Percentiles rank a stretch among this genome's conserved stretches.
Evolutionary conservation across 2,113 vertebrate genomes (phyloP).

Genomic region (Phaethornis superciliosus): DNA sequence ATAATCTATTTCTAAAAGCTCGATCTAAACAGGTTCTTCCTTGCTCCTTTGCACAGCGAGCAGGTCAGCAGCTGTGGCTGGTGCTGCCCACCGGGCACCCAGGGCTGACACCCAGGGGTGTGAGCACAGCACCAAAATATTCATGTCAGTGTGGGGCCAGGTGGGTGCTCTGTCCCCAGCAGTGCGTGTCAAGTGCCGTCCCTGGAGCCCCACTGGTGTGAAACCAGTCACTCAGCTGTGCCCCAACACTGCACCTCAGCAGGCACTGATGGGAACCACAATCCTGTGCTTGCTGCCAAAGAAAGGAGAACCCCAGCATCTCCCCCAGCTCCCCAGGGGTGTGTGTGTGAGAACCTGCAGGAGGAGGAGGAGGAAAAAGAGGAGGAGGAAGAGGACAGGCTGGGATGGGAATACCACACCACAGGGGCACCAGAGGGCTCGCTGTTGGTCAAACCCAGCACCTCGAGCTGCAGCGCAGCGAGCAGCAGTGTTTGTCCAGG

Average conservation of each 20-base stretch:
- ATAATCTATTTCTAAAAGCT: accelerated
- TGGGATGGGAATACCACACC: not conserved
- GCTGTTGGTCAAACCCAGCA: not conserved
- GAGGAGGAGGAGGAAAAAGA: not conserved
- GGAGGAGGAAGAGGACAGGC: not conserved
- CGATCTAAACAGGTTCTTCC: not conserved
- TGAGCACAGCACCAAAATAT: not conserved
- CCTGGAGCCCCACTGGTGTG: not conserved
- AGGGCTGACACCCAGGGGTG: not conserved
- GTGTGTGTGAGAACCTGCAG: not conserved
- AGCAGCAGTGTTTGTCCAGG: not conserved
- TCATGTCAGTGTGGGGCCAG: not conserved
- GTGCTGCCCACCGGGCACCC: not conserved
- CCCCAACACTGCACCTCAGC: not conserved
- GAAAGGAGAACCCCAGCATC: accelerated
- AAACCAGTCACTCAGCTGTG: not conserved
- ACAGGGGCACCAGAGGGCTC: accelerated
- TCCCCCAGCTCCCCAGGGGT: not conserved
- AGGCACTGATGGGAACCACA: not conserved
- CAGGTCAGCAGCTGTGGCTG: not conserved
- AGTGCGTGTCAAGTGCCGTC: accelerated
- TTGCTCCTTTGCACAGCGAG: accelerated
- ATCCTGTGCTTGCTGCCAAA: accelerated
- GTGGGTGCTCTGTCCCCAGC: not conserved
- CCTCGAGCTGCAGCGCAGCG: accelerated